A percentile compares a stretch with the other conserved stretches of the same genome.
These are phyloP conservation scores for Sciaenops ocellatus DNA, from an alignment of 2,797 vertebrate genomes.

Conservation along the genomic window DNA sequence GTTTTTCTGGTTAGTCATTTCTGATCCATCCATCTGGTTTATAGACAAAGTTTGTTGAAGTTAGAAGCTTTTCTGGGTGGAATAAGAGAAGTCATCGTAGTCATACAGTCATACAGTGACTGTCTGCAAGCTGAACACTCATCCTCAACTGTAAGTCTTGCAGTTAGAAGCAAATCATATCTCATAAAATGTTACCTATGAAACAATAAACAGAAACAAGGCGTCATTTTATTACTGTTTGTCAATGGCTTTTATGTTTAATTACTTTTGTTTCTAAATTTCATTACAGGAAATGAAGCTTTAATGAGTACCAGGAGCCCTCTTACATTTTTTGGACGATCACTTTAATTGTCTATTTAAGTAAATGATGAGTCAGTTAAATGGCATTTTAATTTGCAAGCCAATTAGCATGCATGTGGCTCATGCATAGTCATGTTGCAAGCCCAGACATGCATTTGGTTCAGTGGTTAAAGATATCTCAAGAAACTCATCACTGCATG, in stretches of 20 bases:
- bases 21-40: not conserved
- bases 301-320: constrained; percentile 1
- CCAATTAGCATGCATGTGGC: constrained; percentile 1
- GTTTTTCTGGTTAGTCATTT: not conserved
- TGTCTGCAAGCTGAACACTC: not conserved
- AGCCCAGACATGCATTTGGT: not conserved
- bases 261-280: not conserved
- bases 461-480: not conserved
- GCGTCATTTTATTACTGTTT: not conserved
- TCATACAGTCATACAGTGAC: not conserved
- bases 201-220: not conserved
- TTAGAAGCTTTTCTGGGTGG: not conserved
- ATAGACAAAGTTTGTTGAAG: not conserved
- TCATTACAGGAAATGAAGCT: not conserved
- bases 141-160: not conserved
- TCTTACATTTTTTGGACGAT: constrained; percentile 6
- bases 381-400: constrained; percentile 23
- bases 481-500: not conserved
- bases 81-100: not conserved
- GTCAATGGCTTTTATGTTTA: not conserved
- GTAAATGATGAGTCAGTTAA: constrained; percentile 15
- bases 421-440: not conserved
- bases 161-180: not conserved
- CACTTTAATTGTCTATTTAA: constrained; percentile 1
- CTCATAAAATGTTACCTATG: not conserved